Conservation (phyloP, 2,113 vertebrate species). For the Sturnira hondurensis region DNA sequence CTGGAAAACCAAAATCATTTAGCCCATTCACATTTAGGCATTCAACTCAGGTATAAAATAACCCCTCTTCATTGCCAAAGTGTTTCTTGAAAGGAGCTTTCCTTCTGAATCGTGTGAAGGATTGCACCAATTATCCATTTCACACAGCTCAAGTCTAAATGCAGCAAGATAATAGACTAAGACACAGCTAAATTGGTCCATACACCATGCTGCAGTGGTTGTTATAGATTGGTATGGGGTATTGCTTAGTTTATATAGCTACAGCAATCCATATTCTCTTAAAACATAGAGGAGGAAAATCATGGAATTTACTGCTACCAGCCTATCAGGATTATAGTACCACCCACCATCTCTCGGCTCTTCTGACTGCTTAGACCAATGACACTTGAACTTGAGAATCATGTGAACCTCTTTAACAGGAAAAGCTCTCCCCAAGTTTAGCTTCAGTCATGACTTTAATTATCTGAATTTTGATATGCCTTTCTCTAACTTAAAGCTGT, state of each 20-base stretch:
- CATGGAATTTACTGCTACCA: not conserved
- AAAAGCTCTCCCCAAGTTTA: not conserved
- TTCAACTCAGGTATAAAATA: not conserved
- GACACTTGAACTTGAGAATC: not conserved
- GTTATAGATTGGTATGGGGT: not conserved
- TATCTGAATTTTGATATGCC: not conserved
- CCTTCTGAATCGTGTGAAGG: conserved; percentile 8
- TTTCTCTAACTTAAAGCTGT: not conserved
- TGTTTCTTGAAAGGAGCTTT: not conserved
- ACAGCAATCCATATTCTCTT: not conserved
- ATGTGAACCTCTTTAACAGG: not conserved
- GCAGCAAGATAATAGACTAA: not conserved
- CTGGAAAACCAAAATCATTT: not conserved
- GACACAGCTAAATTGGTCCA: not conserved
- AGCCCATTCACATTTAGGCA: not conserved
- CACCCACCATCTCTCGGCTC: not conserved
- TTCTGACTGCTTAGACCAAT: not conserved
- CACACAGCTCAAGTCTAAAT: conserved; percentile 19
- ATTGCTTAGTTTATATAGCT: not conserved
- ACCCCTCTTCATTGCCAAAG: not conserved
- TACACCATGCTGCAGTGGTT: not conserved
- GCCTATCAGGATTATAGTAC: not conserved
- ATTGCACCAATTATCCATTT: conserved; percentile 16
- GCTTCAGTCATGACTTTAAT: not conserved
- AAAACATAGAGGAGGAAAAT: not conserved